Evolutionary conservation across 2,113 vertebrate species (phyloP), one percentile per base, ranked within the genome.

Genomic region (Arizona elegans): DNA sequence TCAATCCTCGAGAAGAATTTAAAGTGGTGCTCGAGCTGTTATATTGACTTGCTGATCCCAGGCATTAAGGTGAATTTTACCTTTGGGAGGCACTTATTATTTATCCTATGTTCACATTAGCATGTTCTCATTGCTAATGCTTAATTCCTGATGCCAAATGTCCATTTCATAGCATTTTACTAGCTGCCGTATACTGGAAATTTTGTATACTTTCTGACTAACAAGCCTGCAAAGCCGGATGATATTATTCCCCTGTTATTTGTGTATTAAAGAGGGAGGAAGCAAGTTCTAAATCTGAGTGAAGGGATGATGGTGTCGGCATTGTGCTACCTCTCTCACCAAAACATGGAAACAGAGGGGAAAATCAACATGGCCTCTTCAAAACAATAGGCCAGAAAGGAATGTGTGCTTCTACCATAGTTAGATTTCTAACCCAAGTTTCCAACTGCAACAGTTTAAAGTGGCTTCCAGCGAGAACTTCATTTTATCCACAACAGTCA

Each of bases 51-150:
- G 11, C 91, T 94, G 90, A 93, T 89, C 70, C 93, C 94, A 75
- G 92, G 75, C 94, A 90, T 38, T 95, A 91, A 96, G 95, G 86
- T 75, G 47, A n/a, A 91, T 93, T 96, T 94, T 91, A 95, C 87
- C 87, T 65, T 93, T 8, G 92, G 94, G 93, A 47, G 93, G 93
- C 94, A 91, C 58, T 95, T 95, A 93, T 75, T 96, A 91, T 89
- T 95, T 90, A 93, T 87, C 93, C 91, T 12, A 50, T 26, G 12
- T 26, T 12, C 29, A 4, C 65, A 56, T 19, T 89, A 58, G 5
- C 3, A 54, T 1, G 3, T 5, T 91, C 33, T 92, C 11, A 95
- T 65, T 43, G 50, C 15, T 85, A 70, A 93, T 90, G 95, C 55
- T 29, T 85, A 92, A 50, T 65, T 24, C 1, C 91, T 2, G 0